phyloP scores from a whole-genome alignment of 2,113 vertebrate species.

The Poeciliopsis turrubarensis region DNA sequence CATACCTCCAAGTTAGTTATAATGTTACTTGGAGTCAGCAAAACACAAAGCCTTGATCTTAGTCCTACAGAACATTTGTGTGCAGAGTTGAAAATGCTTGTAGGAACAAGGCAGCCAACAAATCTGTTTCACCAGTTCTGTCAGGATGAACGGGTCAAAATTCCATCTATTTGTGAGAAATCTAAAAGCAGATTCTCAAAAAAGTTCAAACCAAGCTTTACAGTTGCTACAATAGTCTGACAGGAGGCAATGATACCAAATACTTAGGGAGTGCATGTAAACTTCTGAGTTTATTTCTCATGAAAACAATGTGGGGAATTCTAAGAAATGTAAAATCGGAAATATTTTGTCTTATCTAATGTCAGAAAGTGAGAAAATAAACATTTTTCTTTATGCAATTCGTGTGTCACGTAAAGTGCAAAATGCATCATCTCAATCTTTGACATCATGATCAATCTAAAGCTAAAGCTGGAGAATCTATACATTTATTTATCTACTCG shows the following conservation, averaged over 20 bases:
- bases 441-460: neutral
- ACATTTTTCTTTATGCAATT: neutral
- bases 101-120: neutral
- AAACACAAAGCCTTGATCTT: neutral
- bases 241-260: neutral
- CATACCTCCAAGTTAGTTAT: neutral
- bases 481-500: neutral
- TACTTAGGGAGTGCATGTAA: neutral
- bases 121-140: neutral
- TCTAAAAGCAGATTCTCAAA: neutral
- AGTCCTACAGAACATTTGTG: neutral
- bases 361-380: neutral
- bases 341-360: neutral
- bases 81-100: neutral
- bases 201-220: neutral
- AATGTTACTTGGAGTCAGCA: neutral
- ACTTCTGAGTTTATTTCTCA: neutral
- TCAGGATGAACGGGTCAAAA: neutral
- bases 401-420: neutral
- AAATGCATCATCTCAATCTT: neutral
- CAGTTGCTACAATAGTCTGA: neutral
- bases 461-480: neutral
- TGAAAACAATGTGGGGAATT: neutral
- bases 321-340: neutral
- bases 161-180: neutral